These are phyloP conservation scores for Pseudopleuronectes americanus DNA, from an alignment of 2,797 vertebrate species.

Conservation along the genomic window DNA sequence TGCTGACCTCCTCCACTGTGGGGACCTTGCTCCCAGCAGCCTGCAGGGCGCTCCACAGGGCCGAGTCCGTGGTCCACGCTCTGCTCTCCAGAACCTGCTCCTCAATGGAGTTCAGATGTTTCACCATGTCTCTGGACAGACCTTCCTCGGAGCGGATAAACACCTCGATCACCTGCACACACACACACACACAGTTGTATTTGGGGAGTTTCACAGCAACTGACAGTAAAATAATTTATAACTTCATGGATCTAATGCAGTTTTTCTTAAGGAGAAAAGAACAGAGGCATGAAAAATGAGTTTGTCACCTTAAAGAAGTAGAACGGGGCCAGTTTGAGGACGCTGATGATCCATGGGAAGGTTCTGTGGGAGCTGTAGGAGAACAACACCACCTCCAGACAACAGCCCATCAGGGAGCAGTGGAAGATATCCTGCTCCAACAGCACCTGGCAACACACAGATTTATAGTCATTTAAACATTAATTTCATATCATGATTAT, in stretches of 20 bases:
- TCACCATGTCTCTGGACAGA: conserved; percentile 97
- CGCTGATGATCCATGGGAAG: conserved; percentile 95
- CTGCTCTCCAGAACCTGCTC: conserved; percentile 95
- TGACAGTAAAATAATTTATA: too few species aligned
- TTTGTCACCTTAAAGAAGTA: conserved; percentile 94
- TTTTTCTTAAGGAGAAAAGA: too few species aligned
- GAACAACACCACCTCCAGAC: conserved; percentile 95
- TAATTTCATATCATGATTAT: too few species aligned
- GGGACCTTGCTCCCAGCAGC: conserved; percentile 88
- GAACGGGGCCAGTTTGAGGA: conserved; percentile 89
- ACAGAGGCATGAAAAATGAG: too few species aligned
- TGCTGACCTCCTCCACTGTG: conserved; percentile 93
- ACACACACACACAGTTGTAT: not conserved
- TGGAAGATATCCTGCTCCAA: conserved; percentile 96
- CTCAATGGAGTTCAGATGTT: conserved; percentile 95
- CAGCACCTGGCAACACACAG: conserved; percentile 82
- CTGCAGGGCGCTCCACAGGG: conserved; percentile 89
- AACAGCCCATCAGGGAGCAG: conserved; percentile 92
- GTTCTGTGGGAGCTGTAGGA: conserved; percentile 95
- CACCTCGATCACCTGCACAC: conserved; percentile 91
- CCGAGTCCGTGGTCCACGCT: conserved; percentile 90
- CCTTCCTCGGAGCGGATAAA: conserved; percentile 97
- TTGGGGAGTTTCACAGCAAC: too few species aligned
- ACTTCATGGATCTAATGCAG: too few species aligned
- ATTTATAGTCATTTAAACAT: not conserved